These are phyloP conservation scores for Cynopterus sphinx DNA, from an alignment of 2,797 vertebrate species.

Conservation along the genomic window DNA sequence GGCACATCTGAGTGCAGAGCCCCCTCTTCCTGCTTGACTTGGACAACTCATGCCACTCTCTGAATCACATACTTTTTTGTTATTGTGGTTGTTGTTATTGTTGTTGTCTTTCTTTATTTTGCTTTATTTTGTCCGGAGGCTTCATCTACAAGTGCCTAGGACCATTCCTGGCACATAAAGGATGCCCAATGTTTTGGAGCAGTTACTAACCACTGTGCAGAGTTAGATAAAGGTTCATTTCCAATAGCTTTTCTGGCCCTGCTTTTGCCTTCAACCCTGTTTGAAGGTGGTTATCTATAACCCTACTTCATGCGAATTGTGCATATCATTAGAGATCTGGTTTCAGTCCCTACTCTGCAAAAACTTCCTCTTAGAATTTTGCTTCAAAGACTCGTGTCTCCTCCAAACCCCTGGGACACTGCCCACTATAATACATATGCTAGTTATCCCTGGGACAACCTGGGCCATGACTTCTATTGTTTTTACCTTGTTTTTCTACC, in stretches of 20 bases:
- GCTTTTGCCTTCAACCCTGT: background rate
- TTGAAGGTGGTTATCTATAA: background rate
- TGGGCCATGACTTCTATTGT: background rate
- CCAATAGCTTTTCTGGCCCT: background rate
- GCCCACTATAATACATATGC: background rate
- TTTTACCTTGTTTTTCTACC: conserved; percentile 49
- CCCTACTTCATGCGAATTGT: background rate
- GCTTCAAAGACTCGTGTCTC: background rate
- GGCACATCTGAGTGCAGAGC: background rate
- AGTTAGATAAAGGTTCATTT: background rate
- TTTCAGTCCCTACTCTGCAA: background rate
- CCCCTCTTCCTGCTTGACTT: background rate
- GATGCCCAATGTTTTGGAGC: background rate
- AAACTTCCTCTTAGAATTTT: background rate
- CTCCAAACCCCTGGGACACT: background rate
- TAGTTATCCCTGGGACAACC: background rate
- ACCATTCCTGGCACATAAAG: background rate
- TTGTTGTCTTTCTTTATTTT: too few relatives aligned
- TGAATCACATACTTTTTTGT: background rate
- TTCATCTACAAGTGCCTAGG: background rate
- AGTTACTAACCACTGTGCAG: background rate
- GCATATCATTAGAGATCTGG: background rate
- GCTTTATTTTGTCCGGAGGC: background rate
- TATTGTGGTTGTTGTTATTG: too few relatives aligned
- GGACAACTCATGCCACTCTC: background rate